Conservation (phyloP, 2,797 vertebrate species). For the Onychomys torridus region DNA sequence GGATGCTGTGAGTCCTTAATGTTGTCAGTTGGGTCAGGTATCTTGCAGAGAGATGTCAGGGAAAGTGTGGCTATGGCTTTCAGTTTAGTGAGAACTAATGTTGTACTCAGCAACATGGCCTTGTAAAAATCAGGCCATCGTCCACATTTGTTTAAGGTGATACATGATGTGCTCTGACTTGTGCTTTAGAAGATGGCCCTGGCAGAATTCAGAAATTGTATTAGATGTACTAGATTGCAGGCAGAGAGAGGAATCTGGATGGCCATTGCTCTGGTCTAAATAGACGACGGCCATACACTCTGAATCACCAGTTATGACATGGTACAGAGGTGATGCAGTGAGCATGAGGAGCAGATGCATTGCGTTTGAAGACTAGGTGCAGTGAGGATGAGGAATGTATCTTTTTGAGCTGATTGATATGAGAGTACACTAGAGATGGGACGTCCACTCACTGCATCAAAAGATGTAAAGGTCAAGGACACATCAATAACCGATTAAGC, state of each 20-base stretch:
- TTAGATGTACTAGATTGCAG: background rate
- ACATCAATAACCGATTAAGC: background rate
- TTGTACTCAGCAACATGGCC: background rate
- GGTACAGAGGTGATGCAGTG: background rate
- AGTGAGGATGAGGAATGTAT: too few relatives aligned
- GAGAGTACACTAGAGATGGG: background rate
- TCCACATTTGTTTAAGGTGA: slow-evolving; percentile 25
- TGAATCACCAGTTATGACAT: background rate
- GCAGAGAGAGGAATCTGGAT: background rate
- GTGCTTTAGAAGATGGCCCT: background rate
- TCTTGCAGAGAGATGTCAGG: slow-evolving; percentile 18
- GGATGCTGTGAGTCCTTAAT: background rate
- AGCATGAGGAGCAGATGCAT: too few relatives aligned
- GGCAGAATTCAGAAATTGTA: background rate
- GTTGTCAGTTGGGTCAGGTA: background rate
- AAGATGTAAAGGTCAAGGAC: background rate
- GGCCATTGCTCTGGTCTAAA: background rate
- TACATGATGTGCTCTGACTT: background rate
- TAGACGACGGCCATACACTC: background rate
- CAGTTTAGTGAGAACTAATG: slow-evolving; percentile 6
- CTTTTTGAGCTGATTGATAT: background rate
- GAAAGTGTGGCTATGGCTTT: background rate
- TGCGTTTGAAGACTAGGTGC: too few relatives aligned
- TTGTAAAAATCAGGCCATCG: background rate
- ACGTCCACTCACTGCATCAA: background rate